These are phyloP conservation scores for Tinea trinotella DNA, from an alignment of 2,888 invertebrate genomes.

Conservation along the genomic window DNA sequence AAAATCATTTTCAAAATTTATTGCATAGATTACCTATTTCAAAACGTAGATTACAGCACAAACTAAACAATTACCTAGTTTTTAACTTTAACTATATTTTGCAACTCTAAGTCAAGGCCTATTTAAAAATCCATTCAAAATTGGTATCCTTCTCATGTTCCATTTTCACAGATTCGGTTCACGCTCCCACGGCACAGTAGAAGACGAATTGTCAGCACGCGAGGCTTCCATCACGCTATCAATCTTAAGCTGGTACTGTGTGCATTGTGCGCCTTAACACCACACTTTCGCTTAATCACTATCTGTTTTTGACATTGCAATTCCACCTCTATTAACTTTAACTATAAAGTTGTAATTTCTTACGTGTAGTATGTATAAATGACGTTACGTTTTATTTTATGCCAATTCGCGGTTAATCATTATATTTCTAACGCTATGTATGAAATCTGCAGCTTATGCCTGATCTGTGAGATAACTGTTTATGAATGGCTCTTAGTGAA, in stretches of 20 bases:
- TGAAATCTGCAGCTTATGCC: neutral
- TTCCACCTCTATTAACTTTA: neutral
- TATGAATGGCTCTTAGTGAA: constrained; percentile 13
- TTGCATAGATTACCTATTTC: too few relatives aligned
- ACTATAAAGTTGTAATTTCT: neutral
- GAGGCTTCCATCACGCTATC: constrained; percentile 26
- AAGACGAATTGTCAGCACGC: constrained; percentile 32
- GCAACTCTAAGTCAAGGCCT: neutral
- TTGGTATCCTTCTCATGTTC: constrained; percentile 4
- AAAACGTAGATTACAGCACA: too few relatives aligned
- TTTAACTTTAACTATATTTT: neutral
- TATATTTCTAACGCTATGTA: constrained; percentile 12
- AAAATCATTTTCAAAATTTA: too few relatives aligned
- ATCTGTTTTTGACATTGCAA: neutral
- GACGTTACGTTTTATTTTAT: neutral
- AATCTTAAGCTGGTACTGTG: neutral
- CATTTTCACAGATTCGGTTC: constrained; percentile 22
- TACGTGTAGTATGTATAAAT: neutral
- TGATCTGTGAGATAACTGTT: constrained; percentile 12
- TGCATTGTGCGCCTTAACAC: neutral
- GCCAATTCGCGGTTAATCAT: constrained; percentile 7
- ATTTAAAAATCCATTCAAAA: neutral
- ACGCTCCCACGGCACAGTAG: constrained; percentile 45
- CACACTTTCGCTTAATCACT: neutral
- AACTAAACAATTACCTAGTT: too few relatives aligned